Evolutionary conservation across 2,888 invertebrate genomes (phyloP).

Genomic region (Protodeltote pygarga): DNA sequence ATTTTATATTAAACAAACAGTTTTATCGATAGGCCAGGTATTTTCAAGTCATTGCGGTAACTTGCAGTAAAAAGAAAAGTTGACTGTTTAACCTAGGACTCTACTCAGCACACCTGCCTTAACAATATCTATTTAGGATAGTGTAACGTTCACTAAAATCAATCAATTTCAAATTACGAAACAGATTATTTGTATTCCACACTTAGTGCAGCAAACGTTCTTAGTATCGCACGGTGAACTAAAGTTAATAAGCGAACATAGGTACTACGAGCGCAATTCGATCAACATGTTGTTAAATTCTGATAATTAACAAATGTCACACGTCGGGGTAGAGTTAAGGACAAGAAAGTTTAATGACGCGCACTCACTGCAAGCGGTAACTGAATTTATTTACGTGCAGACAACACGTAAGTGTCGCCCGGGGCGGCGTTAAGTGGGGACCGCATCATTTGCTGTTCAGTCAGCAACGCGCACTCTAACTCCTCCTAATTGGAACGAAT

Average conservation of each 20-base stretch:
- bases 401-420: conserved; percentile 79
- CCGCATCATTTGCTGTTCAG: conserved; percentile 86
- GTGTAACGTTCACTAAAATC: conserved; percentile 3
- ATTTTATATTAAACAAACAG: conserved; percentile 79
- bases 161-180: conserved; percentile 9
- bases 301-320: conserved; percentile 76
- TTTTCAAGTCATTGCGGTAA: conserved; percentile 46
- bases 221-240: conserved; percentile 20
- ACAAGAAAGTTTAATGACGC: conserved; percentile 84
- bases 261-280: conserved; percentile 43
- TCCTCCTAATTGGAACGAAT: conserved; percentile 86
- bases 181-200: conserved; percentile 4
- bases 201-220: conserved; percentile 33
- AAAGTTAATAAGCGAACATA: conserved; percentile 44
- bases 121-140: conserved; percentile 15
- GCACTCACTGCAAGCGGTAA: conserved; percentile 77
- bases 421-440: conserved; percentile 79
- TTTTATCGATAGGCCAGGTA: conserved; percentile 66
- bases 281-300: conserved; percentile 61
- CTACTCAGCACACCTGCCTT: conserved; percentile 16
- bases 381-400: conserved; percentile 82
- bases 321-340: conserved; percentile 66
- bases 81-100: conserved; percentile 32
- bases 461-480: conserved; percentile 83
- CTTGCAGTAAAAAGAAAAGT: conserved; percentile 41